Percentiles rank a stretch among this genome's conserved stretches.
Conservation (phyloP, 2,888 invertebrate genomes). For the Agrochola lychnidis region DNA sequence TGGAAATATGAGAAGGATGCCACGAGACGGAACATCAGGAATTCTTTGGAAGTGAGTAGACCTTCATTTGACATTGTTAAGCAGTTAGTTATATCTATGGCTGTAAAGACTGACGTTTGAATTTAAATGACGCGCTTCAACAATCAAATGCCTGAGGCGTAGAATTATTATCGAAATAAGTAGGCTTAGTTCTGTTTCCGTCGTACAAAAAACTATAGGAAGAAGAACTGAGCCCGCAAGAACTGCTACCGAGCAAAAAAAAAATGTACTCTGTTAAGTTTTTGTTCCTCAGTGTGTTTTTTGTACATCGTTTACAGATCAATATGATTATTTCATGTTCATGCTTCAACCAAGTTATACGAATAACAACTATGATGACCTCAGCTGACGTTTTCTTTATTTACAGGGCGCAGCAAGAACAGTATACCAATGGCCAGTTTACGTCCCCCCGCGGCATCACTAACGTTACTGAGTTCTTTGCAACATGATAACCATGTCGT, state of each 20-base stretch:
- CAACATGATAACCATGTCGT: conserved; percentile 59
- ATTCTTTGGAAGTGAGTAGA: conserved; percentile 79
- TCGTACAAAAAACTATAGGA: conserved; percentile 6
- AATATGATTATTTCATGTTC: background rate
- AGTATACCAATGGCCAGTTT: conserved; percentile 84
- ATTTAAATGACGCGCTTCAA: background rate
- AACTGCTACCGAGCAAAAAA: conserved; percentile 1
- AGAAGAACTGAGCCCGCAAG: conserved; percentile 10
- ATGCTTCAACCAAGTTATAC: background rate
- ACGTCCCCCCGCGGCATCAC: conserved; percentile 80
- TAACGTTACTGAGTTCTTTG: conserved; percentile 68
- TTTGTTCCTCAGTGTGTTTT: conserved; percentile 6
- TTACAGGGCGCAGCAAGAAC: conserved; percentile 80
- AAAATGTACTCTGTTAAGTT: background rate
- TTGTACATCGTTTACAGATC: background rate
- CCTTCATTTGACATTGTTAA: background rate
- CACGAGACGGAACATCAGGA: conserved; percentile 76
- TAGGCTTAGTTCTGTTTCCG: background rate
- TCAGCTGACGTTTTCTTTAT: conserved; percentile 42
- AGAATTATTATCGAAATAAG: background rate
- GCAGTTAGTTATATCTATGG: background rate
- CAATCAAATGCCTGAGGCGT: background rate
- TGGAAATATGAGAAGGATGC: conserved; percentile 86
- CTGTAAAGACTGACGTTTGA: background rate
- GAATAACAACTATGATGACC: background rate